phyloP scores from a whole-genome alignment of 2,113 vertebrate genomes.

The Gymnogyps californianus region DNA sequence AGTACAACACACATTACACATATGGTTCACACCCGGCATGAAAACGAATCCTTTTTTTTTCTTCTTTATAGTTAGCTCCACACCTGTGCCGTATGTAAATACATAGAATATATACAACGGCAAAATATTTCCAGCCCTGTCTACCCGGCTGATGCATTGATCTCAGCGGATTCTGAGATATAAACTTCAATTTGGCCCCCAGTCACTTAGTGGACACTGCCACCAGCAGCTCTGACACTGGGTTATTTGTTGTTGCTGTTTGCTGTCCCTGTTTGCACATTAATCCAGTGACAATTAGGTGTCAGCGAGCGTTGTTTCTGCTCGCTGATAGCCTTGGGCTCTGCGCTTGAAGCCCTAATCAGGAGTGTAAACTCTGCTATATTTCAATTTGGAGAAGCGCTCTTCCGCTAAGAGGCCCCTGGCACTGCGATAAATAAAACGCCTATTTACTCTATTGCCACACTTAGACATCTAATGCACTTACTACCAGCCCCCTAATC shows the following conservation, averaged over 20 bases:
- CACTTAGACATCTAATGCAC: constrained; percentile 91
- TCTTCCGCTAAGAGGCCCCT: constrained; percentile 99
- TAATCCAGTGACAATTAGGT: constrained; percentile 98
- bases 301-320: constrained; percentile 87
- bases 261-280: constrained; percentile 89
- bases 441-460: constrained; percentile 98
- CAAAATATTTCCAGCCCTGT: constrained; percentile 22
- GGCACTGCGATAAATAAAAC: constrained; percentile 99
- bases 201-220: constrained; percentile 82
- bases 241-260: constrained; percentile 84
- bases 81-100: constrained; percentile 31
- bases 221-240: constrained; percentile 79
- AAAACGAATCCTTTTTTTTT: not conserved
- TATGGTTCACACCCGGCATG: fast-evolving
- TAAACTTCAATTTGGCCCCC: constrained; percentile 79
- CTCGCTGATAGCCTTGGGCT: constrained; percentile 93
- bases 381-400: constrained; percentile 99
- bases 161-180: constrained; percentile 69
- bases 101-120: not conserved
- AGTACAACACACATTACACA: not conserved
- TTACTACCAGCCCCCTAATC: constrained; percentile 91
- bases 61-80: not conserved
- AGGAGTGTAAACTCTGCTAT: constrained; percentile 99
- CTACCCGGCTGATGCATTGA: constrained; percentile 60
- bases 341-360: constrained; percentile 94